Conservation (phyloP, 2,113 vertebrate genomes). For the Microtus montanus region DNA sequence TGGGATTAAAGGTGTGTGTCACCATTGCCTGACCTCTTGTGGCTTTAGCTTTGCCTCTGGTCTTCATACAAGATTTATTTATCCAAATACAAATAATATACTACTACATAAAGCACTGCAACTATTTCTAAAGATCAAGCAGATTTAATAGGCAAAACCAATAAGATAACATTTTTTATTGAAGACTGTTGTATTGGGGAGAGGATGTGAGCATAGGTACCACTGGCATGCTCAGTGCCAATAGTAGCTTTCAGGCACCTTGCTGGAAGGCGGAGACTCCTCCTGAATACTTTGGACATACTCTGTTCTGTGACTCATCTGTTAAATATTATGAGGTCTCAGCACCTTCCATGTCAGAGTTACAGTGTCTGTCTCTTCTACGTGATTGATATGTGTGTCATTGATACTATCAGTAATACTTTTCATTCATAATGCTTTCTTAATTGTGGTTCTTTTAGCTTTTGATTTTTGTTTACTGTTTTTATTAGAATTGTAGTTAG, state of each 20-base stretch:
- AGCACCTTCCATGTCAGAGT: slow-evolving; percentile 1
- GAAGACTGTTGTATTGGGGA: neutral
- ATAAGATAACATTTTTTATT: neutral
- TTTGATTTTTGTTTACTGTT: slow-evolving; percentile 52
- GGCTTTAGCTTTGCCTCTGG: no score
- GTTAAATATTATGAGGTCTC: slow-evolving; percentile 44
- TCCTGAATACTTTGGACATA: slow-evolving; percentile 2
- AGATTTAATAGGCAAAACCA: slow-evolving; percentile 8
- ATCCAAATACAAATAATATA: no score
- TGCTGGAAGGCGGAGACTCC: neutral
- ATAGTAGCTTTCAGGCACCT: slow-evolving; percentile 2
- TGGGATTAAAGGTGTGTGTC: no score
- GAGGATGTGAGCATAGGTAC: neutral
- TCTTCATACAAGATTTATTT: no score
- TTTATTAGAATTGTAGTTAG: slow-evolving; percentile 37
- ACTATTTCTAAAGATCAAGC: slow-evolving; percentile 27
- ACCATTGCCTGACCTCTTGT: no score
- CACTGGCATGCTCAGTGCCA: neutral
- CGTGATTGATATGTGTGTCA: neutral
- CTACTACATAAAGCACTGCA: neutral
- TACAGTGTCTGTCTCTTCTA: neutral
- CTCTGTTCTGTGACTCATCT: neutral
- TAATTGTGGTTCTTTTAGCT: slow-evolving; percentile 41
- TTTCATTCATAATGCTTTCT: slow-evolving; percentile 45
- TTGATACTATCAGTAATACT: neutral